Evolutionary conservation across 2,113 vertebrate species (phyloP).

Genomic region (Dicrurus megarhynchus): DNA sequence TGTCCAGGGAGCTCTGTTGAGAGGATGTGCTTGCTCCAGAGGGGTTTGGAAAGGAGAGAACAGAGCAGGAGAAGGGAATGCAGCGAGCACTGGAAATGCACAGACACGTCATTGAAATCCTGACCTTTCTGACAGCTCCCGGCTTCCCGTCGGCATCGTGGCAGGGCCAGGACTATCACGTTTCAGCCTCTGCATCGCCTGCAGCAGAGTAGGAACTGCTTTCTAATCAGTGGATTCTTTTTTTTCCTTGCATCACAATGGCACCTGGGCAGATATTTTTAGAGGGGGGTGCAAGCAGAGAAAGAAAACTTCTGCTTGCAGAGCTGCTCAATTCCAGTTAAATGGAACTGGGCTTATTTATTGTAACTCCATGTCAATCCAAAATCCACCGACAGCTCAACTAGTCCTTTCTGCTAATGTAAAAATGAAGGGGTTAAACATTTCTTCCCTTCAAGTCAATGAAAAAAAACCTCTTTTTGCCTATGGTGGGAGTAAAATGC

Average conservation of each 20-base stretch:
- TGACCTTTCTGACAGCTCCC: background rate
- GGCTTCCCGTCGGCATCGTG: background rate
- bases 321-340: background rate
- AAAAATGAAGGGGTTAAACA: background rate
- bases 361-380: background rate
- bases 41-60: background rate
- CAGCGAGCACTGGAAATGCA: background rate
- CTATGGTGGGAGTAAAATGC: background rate
- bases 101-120: background rate
- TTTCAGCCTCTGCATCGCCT: background rate
- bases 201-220: background rate
- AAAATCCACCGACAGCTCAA: background rate
- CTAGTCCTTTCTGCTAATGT: background rate
- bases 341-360: background rate
- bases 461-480: background rate
- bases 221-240: background rate
- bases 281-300: background rate
- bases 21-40: background rate
- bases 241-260: background rate
- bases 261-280: background rate
- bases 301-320: background rate
- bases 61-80: background rate
- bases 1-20: background rate
- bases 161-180: background rate
- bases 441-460: background rate